Percentiles rank a stretch among this genome's conserved stretches.
phyloP scores from a whole-genome alignment of 2,888 invertebrate genomes.

The Phortica okadai region DNA sequence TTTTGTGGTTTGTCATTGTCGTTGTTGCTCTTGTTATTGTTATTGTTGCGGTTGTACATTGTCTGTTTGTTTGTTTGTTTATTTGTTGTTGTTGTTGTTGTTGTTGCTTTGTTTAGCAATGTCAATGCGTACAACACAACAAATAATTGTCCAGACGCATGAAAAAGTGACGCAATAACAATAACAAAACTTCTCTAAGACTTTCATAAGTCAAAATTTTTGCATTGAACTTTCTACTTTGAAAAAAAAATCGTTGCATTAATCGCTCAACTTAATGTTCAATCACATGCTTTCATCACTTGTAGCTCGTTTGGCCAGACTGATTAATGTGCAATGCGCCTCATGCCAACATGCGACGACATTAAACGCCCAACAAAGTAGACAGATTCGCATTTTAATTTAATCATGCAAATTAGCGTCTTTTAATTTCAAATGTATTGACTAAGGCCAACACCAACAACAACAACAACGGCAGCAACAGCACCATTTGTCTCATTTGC shows the following conservation, averaged over 20 bases:
- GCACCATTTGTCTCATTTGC: neutral
- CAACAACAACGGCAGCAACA: neutral
- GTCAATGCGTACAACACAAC: neutral
- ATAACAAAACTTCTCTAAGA: neutral
- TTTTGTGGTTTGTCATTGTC: conserved; percentile 16
- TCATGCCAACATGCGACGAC: neutral
- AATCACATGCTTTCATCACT: neutral
- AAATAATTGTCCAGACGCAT: conserved; percentile 9
- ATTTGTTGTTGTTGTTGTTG: conserved; percentile 31
- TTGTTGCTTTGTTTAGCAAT: conserved; percentile 10
- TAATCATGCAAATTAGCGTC: conserved; percentile 65
- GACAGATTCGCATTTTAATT: neutral
- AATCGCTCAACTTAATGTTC: neutral
- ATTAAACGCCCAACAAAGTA: conserved; percentile 42
- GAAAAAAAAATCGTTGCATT: neutral
- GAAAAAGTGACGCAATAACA: neutral
- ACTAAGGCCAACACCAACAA: neutral
- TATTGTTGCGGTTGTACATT: conserved; percentile 14
- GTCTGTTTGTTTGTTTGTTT: neutral
- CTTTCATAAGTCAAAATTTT: neutral
- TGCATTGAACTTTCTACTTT: neutral
- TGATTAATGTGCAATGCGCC: neutral
- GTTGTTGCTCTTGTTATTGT: conserved; percentile 7
- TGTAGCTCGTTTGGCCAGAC: too few relatives aligned
- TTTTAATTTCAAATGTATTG: conserved; percentile 60